Evolutionary conservation across 2,113 vertebrate genomes (phyloP).

Genomic region (Sturnira hondurensis): DNA sequence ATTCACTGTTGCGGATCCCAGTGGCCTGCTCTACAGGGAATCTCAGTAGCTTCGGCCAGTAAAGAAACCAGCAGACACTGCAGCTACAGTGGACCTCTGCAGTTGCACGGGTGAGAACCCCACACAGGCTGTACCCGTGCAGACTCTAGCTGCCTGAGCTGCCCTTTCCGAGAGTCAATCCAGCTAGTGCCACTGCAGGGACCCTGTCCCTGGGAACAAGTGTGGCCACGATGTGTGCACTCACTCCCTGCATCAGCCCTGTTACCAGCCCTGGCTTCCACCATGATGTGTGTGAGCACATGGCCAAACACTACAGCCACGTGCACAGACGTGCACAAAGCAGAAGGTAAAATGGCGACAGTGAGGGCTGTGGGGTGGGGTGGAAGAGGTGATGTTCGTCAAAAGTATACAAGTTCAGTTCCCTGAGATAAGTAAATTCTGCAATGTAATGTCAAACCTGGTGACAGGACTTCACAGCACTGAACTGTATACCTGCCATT

Average conservation of each 20-base stretch:
- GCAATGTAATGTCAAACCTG: not conserved
- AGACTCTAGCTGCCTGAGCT: not conserved
- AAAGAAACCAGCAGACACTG: not conserved
- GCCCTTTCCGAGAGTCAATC: not conserved
- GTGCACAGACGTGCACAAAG: not conserved
- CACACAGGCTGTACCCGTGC: not conserved
- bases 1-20: not conserved
- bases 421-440: not conserved
- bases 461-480: not conserved
- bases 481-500: not conserved
- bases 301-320: not conserved
- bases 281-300: too few species aligned
- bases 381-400: not conserved
- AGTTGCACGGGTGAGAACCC: not conserved
- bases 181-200: not conserved
- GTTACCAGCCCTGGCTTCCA: not conserved
- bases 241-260: not conserved
- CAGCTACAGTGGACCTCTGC: too few species aligned
- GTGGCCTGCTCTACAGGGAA: not conserved
- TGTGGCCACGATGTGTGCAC: not conserved
- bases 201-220: not conserved
- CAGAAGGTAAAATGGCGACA: not conserved
- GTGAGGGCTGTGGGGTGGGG: not conserved
- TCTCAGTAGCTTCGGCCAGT: not conserved
- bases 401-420: not conserved